A percentile compares a stretch with the other conserved stretches of the same genome.
Evolutionary conservation across 2,113 vertebrate genomes (phyloP).

Genomic region (Lophura nycthemera): DNA sequence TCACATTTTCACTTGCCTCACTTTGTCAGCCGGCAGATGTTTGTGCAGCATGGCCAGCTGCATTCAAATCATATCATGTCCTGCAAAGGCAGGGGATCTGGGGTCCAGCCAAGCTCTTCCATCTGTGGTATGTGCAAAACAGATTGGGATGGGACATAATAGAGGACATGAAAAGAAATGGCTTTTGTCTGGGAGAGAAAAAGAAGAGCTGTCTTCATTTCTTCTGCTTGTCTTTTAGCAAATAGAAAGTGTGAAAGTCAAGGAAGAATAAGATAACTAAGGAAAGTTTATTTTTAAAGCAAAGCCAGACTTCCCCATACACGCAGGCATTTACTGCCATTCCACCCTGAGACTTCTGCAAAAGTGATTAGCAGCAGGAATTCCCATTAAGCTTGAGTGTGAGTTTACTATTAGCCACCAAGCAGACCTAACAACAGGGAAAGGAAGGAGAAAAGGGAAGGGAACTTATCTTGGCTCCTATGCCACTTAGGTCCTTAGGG

Average conservation of each 20-base stretch:
- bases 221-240: not conserved
- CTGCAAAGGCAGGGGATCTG: not conserved
- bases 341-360: not conserved
- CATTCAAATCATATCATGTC: not conserved
- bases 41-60: not conserved
- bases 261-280: not conserved
- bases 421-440: too few relatives aligned
- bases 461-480: not conserved
- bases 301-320: not conserved
- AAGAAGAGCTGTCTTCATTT: not conserved
- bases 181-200: not conserved
- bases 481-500: not conserved
- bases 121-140: rapidly evolving
- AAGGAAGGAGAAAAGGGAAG: not conserved
- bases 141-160: too few relatives aligned
- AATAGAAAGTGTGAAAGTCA: not conserved
- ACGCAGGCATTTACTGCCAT: not conserved
- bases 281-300: not conserved
- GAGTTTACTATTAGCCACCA: not conserved
- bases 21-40: not conserved
- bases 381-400: not conserved
- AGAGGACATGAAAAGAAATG: not conserved
- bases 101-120: not conserved
- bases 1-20: rapidly evolving
- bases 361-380: not conserved